These are phyloP conservation scores for Platyrinchus mystaceus DNA, from an alignment of 2,797 vertebrate species.

Conservation along the genomic window DNA sequence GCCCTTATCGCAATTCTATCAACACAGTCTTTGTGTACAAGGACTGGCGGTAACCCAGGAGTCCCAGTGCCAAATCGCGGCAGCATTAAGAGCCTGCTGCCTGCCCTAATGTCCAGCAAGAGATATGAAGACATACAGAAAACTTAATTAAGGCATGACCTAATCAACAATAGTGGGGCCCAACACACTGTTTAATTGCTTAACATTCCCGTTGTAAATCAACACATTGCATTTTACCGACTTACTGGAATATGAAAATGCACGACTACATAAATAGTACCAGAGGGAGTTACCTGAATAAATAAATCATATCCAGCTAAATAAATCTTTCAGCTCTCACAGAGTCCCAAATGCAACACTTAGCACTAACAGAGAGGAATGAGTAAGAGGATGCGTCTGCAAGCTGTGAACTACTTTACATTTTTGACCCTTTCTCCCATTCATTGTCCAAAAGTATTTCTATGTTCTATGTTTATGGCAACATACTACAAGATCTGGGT, in stretches of 20 bases:
- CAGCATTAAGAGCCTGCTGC: background rate
- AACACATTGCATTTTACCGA: background rate
- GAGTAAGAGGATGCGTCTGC: background rate
- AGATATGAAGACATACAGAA: background rate
- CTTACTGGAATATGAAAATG: constrained; percentile 14
- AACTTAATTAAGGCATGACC: background rate
- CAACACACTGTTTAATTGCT: background rate
- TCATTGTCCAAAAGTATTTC: background rate
- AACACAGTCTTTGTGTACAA: constrained; percentile 23
- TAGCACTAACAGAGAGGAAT: background rate
- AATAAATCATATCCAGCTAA: background rate
- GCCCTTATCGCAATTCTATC: constrained; percentile 15
- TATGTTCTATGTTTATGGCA: background rate
- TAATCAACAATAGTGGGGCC: background rate
- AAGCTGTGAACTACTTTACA: background rate
- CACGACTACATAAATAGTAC: background rate
- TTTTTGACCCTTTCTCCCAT: background rate
- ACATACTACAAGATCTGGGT: background rate
- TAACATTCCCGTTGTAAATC: background rate
- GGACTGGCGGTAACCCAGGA: background rate
- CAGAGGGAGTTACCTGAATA: constrained; percentile 31
- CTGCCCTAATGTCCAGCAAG: background rate
- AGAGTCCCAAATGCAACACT: background rate
- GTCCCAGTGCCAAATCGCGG: background rate
- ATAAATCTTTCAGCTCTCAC: constrained; percentile 22